phyloP scores from a whole-genome alignment of 1,140 invertebrate genomes.

The Laupala kohalensis region DNA sequence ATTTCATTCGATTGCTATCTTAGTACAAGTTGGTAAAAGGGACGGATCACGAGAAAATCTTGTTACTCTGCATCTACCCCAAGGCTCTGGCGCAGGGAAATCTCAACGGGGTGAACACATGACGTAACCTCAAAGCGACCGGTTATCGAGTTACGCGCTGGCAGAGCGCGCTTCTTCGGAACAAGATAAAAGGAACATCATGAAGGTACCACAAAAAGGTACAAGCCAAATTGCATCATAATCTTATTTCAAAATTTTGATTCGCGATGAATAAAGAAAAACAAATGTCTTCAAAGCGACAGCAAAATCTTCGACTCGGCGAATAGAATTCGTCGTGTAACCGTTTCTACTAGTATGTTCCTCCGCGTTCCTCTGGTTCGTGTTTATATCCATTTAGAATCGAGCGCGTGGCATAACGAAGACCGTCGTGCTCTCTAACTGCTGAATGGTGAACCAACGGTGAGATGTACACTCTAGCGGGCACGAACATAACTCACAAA shows the following conservation, averaged over 20 bases:
- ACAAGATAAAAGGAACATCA: not conserved
- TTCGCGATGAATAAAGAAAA: not conserved
- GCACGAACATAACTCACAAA: not conserved
- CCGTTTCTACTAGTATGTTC: no score
- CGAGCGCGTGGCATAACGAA: not conserved
- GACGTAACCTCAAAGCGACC: not conserved
- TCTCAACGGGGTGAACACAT: no score
- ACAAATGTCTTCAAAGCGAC: not conserved
- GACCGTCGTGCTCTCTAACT: not conserved
- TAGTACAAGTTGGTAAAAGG: not conserved
- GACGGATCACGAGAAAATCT: not conserved
- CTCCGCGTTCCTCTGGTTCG: no score
- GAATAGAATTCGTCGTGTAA: no score
- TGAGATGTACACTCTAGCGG: not conserved
- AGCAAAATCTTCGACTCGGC: no score
- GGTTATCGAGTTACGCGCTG: not conserved
- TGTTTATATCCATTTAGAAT: not conserved
- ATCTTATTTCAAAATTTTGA: not conserved
- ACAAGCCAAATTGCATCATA: not conserved
- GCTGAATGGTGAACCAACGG: not conserved
- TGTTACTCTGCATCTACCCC: not conserved
- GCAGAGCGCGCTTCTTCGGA: not conserved
- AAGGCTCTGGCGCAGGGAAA: no score
- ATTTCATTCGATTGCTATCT: not conserved
- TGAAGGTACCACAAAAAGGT: not conserved